phyloP scores from a whole-genome alignment of 2,888 invertebrate genomes.

The Synergus umbraculus region DNA sequence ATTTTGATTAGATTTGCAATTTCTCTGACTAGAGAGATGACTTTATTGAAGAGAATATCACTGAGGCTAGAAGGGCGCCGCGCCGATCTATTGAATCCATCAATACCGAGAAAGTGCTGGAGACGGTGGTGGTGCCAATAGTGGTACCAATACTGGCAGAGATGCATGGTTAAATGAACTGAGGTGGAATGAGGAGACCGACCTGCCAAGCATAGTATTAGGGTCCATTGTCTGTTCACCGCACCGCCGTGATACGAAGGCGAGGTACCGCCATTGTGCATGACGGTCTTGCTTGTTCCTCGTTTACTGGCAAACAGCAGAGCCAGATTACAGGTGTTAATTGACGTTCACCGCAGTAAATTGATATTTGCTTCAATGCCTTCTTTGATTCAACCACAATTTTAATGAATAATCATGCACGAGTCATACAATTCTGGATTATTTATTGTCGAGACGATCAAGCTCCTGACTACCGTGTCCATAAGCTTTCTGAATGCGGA shows the following conservation, averaged over 20 bases:
- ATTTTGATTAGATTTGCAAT: no score
- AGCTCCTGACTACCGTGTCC: background rate
- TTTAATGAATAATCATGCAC: conserved; percentile 38
- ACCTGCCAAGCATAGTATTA: conserved; percentile 61
- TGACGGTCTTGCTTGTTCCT: conserved; percentile 49
- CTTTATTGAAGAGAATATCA: background rate
- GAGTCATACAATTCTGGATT: conserved; percentile 19
- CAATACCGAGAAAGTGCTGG: conserved; percentile 26
- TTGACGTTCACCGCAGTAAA: conserved; percentile 57
- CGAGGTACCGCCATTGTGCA: conserved; percentile 58
- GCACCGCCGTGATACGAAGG: conserved; percentile 55
- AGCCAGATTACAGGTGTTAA: conserved; percentile 63
- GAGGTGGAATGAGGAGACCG: conserved; percentile 49
- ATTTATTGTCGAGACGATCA: conserved; percentile 4
- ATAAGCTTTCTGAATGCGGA: background rate
- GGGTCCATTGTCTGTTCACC: conserved; percentile 64
- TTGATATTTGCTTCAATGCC: conserved; percentile 53
- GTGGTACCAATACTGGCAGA: background rate
- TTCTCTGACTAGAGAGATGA: no score
- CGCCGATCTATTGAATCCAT: conserved; percentile 19
- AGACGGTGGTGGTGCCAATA: background rate
- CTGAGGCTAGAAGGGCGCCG: background rate
- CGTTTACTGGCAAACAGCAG: conserved; percentile 62
- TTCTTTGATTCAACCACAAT: conserved; percentile 43
- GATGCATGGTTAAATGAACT: background rate